Conservation (phyloP, 2,888 invertebrate genomes). For the Linnaemya vulpina region DNA sequence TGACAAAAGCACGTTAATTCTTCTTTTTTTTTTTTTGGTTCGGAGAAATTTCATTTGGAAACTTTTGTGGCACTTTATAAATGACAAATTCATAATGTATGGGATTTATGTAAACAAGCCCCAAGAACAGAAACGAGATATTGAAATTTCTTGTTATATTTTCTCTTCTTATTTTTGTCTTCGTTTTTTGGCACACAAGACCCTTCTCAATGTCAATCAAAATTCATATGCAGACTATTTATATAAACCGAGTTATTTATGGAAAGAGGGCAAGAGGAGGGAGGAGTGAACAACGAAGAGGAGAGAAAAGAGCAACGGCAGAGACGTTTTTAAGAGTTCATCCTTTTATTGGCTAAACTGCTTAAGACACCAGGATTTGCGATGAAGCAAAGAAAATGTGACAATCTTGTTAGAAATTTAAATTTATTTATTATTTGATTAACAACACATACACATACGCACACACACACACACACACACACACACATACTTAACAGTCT, state of each 20-base stretch:
- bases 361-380: conserved; percentile 40
- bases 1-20: conserved; percentile 10
- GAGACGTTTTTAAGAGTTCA: conserved; percentile 32
- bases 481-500: too few species aligned
- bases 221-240: conserved; percentile 67
- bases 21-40: neutral
- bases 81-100: conserved; percentile 57
- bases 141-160: conserved; percentile 23
- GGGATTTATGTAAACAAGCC: conserved; percentile 46
- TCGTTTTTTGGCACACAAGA: conserved; percentile 39
- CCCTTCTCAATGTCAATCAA: conserved; percentile 70
- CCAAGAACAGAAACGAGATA: conserved; percentile 26
- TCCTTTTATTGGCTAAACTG: conserved; percentile 51
- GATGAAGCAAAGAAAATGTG: conserved; percentile 14
- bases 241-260: conserved; percentile 35
- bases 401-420: conserved; percentile 34
- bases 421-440: conserved; percentile 54
- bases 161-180: neutral
- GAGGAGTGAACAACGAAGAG: neutral
- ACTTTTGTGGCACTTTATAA: conserved; percentile 52
- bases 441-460: neutral
- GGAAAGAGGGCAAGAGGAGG: neutral
- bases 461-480: neutral
- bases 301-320: neutral
- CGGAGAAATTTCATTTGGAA: conserved; percentile 34